phyloP scores from a whole-genome alignment of 2,797 vertebrate species.

The Malacoraja senta region DNA sequence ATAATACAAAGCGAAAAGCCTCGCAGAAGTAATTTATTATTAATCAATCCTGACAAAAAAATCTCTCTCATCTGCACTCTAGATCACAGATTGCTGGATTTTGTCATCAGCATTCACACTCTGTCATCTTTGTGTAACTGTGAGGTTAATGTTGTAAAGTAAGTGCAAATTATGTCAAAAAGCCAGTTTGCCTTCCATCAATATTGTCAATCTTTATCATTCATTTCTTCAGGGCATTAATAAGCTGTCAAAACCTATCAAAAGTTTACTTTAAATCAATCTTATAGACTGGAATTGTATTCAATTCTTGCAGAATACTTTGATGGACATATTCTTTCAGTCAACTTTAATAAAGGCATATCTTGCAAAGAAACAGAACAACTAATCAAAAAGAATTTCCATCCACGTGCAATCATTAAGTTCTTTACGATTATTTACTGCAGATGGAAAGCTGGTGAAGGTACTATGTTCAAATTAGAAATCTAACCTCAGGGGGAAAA shows the following conservation, averaged over 20 bases:
- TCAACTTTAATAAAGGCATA: neutral
- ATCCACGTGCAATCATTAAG: neutral
- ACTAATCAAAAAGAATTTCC: neutral
- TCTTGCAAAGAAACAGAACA: constrained; percentile 8
- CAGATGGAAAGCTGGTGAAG: neutral
- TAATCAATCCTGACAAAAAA: constrained; percentile 35
- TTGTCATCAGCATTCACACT: neutral
- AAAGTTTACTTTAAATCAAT: neutral
- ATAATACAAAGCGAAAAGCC: constrained; percentile 28
- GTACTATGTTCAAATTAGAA: neutral
- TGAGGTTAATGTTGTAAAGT: constrained; percentile 17
- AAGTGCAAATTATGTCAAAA: constrained; percentile 30
- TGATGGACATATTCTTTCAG: neutral
- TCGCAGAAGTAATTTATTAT: constrained; percentile 34
- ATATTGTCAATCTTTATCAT: constrained; percentile 29
- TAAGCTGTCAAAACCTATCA: constrained; percentile 34
- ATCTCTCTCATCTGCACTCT: neutral
- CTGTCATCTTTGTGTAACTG: constrained; percentile 17
- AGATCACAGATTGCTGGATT: constrained; percentile 21
- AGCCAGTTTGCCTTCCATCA: constrained; percentile 29
- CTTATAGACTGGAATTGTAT: constrained; percentile 16
- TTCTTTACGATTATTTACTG: neutral
- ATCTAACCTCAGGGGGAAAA: neutral
- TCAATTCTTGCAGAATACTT: neutral
- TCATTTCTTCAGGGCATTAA: neutral